phyloP scores from a whole-genome alignment of 1,140 invertebrate genomes.

The Scaptomyza graminum region DNA sequence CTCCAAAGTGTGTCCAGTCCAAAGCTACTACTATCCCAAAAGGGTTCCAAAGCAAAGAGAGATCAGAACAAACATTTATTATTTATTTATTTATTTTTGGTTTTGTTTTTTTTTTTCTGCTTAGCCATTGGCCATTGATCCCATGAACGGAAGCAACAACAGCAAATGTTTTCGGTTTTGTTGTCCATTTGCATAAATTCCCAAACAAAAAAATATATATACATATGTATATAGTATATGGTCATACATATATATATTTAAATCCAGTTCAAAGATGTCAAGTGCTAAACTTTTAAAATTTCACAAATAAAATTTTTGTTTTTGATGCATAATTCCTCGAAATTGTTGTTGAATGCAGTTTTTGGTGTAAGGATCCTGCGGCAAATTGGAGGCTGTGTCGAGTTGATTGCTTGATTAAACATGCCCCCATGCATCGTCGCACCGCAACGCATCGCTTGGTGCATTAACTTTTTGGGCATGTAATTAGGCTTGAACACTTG shows the following conservation, averaged over 20 bases:
- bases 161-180: constrained; percentile 9
- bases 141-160: constrained; percentile 28
- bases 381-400: constrained; percentile 5
- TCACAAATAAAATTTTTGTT: too few relatives aligned
- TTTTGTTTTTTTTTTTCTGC: too few relatives aligned
- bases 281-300: neutral
- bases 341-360: too few relatives aligned
- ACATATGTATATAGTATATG: too few relatives aligned
- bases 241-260: neutral
- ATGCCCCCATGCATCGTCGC: too few relatives aligned
- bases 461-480: constrained; percentile 29
- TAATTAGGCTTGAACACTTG: constrained; percentile 62
- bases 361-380: too few relatives aligned
- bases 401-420: neutral
- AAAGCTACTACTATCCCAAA: constrained; percentile 10
- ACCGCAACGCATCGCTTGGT: neutral
- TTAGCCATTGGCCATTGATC: constrained; percentile 41
- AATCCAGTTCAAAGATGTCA: constrained; percentile 25
- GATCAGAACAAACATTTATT: neutral
- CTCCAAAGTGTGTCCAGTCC: neutral
- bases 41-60: neutral
- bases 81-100: too few relatives aligned
- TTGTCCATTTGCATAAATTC: constrained; percentile 40
- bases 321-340: too few relatives aligned
- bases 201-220: neutral